phyloP scores from a whole-genome alignment of 2,113 vertebrate species.

The Narcine bancroftii region DNA sequence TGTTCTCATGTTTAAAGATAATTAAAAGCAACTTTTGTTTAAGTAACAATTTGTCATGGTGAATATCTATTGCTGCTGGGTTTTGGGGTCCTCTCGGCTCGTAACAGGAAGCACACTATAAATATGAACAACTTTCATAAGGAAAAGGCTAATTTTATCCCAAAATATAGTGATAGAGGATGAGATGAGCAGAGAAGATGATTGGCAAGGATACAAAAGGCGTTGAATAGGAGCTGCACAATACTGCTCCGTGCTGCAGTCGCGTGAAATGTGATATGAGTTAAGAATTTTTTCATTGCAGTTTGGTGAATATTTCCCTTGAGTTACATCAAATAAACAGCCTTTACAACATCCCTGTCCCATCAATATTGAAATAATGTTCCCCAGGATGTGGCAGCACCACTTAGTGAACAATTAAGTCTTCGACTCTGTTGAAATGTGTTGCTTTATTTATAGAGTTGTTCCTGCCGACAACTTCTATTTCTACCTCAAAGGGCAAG shows the following conservation, averaged over 20 bases:
- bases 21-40: too few species aligned
- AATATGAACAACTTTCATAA: too few species aligned
- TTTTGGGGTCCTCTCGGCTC: too few species aligned
- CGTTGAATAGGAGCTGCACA: background rate
- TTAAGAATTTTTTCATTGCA: background rate
- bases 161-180: too few species aligned
- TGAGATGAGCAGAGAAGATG: background rate
- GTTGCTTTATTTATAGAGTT: background rate
- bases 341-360: background rate
- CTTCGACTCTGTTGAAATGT: background rate
- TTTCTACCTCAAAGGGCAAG: background rate
- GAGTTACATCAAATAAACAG: background rate
- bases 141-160: background rate
- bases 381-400: background rate
- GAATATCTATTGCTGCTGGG: too few species aligned
- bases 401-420: conserved; percentile 19
- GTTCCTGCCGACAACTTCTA: background rate
- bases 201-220: background rate
- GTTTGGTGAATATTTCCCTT: background rate
- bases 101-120: too few species aligned
- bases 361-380: background rate
- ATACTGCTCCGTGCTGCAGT: background rate
- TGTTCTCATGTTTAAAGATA: too few species aligned
- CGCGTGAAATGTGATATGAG: background rate
- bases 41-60: too few species aligned